These are phyloP conservation scores for Sinocyclocheilus anshuiensis DNA, from an alignment of 2,113 vertebrate genomes.

Conservation along the genomic window DNA sequence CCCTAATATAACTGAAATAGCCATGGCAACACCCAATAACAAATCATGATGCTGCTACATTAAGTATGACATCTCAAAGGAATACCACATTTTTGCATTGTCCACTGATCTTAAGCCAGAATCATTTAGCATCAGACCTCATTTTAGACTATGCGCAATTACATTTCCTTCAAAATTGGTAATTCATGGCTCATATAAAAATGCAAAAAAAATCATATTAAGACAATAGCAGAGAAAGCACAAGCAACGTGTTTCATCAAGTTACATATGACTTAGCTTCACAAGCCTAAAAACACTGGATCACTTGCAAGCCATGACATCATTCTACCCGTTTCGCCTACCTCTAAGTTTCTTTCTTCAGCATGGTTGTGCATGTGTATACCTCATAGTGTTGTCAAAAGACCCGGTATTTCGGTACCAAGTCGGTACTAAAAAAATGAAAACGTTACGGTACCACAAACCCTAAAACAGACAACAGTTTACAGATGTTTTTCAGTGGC, in stretches of 20 bases:
- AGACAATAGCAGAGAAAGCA: background rate
- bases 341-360: background rate
- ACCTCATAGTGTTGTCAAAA: no score
- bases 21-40: background rate
- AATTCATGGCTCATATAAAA: background rate
- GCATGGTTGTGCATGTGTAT: background rate
- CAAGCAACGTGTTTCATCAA: conserved; percentile 18
- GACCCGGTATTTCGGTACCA: no score
- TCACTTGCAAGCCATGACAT: conserved; percentile 15
- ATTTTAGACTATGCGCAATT: background rate
- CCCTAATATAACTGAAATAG: background rate
- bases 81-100: background rate
- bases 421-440: no score
- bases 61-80: background rate
- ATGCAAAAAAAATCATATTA: background rate
- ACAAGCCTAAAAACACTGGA: conserved; percentile 19
- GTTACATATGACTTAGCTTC: conserved; percentile 1
- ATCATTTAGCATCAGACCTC: background rate
- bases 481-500: no score
- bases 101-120: background rate
- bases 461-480: no score
- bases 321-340: conserved; percentile 1
- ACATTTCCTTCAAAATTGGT: background rate
- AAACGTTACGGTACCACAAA: no score
- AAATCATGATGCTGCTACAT: background rate